Base-by-base conservation (phyloP, 2,797 vertebrate species). In the Characodon lateralis region DNA sequence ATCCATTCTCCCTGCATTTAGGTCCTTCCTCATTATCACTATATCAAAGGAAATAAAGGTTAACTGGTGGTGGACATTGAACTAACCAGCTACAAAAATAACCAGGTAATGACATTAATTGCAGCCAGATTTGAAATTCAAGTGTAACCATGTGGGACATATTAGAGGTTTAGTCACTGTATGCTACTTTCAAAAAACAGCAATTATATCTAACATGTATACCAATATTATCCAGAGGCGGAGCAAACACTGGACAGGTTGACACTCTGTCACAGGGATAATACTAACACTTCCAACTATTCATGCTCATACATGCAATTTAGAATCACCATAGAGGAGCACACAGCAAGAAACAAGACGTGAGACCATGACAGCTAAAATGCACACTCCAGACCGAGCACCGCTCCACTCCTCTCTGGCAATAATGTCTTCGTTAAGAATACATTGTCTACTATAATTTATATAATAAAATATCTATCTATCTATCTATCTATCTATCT, bases 291-390 rank as follows among this genome's bases (percentile, higher is more conserved):
- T 75, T 66, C 59, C 69, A 76, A 65, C 9, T 5, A 48, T 48
- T 31, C 28, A 12, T 76, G 79, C 71, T 73, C 77, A 80, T 80
- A 20, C 28, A 41, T 73, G 75, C 20, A 61, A 78, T 61, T 78
- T 68, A 43, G 39, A 43, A 68, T n/a, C 65, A 68, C 20, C 41
- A n/a, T 39, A 4, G 18, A 68, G 39, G 65, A 43, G 22, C 20
- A n/a, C 20, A 13, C 4, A 43, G 39, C 65, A 68, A 68, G 65
- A 68, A 22, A 6, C 65, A 43, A 41, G 24, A 43, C 65, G n/a
- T n/a, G 65, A 43, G 39, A 24, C n/a, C 39, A 46, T 68, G 65
- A 68, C 39, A 68, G 65, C 65, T 43, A 68, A 68, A 68, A 68
- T 68, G 65, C 65, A 68, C 39, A 46, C 65, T n/a, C 7, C n/a